Evolutionary conservation across 1,140 invertebrate species (phyloP).

Genomic region (Apis dorsata): DNA sequence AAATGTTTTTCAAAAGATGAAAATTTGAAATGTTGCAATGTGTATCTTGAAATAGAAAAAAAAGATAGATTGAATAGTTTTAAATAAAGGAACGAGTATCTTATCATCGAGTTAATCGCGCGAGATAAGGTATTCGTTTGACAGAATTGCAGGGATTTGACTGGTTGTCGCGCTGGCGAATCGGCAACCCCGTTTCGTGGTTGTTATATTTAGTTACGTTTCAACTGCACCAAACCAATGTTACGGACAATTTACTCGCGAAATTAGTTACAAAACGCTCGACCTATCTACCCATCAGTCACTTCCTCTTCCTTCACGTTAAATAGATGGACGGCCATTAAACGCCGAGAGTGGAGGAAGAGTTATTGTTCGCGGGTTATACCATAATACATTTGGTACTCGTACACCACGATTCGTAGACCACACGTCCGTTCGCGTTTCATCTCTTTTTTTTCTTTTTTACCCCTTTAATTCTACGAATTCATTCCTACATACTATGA

Average conservation of each 20-base stretch:
- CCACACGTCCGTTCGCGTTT: neutral
- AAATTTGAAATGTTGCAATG: too few relatives aligned
- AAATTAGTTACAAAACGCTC: constrained; percentile 80
- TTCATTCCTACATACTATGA: neutral
- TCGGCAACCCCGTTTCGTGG: constrained; percentile 46
- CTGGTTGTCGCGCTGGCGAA: too few relatives aligned
- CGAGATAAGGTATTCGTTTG: too few relatives aligned
- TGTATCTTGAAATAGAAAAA: too few relatives aligned
- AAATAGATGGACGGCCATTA: constrained; percentile 77
- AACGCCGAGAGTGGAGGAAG: constrained; percentile 75
- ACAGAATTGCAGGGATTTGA: too few relatives aligned
- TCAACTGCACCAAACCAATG: constrained; percentile 76
- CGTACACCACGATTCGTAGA: constrained; percentile 3
- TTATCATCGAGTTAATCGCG: too few relatives aligned
- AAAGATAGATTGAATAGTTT: too few relatives aligned
- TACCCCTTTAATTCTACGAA: neutral
- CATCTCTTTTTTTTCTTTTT: too few relatives aligned
- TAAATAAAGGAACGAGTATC: too few relatives aligned
- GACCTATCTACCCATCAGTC: constrained; percentile 79
- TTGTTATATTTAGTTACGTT: constrained; percentile 61
- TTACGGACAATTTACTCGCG: constrained; percentile 80
- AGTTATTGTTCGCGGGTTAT: constrained; percentile 78
- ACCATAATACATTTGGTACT: constrained; percentile 73
- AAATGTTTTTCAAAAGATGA: too few relatives aligned
- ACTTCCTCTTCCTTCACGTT: constrained; percentile 80